A percentile compares a stretch with the other conserved stretches of the same genome.
phyloP scores from a whole-genome alignment of 2,113 vertebrate genomes.

The Peromyscus maniculatus region DNA sequence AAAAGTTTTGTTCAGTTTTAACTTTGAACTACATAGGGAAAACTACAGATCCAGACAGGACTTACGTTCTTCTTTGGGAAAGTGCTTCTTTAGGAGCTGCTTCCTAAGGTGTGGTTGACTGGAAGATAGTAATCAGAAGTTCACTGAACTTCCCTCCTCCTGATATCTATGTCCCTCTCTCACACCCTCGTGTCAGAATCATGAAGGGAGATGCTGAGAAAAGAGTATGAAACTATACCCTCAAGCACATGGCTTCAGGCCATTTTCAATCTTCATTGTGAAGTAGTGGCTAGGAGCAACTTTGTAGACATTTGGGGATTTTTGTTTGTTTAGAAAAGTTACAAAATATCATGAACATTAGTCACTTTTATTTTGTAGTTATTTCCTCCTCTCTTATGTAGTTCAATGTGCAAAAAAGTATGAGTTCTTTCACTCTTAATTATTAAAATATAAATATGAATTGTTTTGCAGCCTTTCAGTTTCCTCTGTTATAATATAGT shows the following conservation, averaged over 20 bases:
- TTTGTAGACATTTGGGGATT: neutral
- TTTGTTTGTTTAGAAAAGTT: neutral
- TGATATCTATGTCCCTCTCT: neutral
- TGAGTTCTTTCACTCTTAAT: conserved; percentile 6
- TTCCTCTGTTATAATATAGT: conserved; percentile 15
- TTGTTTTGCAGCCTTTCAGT: neutral
- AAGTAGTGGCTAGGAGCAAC: neutral
- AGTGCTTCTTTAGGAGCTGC: neutral
- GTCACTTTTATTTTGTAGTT: neutral
- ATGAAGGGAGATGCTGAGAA: neutral
- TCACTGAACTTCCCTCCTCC: neutral
- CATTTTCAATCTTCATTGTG: neutral
- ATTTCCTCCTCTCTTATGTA: neutral
- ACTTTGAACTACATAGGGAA: conserved; percentile 5
- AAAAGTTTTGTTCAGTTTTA: conserved; percentile 5
- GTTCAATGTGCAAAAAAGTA: neutral
- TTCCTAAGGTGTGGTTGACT: neutral
- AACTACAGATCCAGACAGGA: neutral
- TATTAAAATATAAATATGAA: conserved; percentile 46
- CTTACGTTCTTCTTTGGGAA: neutral
- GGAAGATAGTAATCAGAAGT: neutral
- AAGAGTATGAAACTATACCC: neutral
- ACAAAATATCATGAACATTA: neutral
- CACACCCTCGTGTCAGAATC: neutral
- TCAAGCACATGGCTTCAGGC: neutral